phyloP scores from a whole-genome alignment of 1,140 invertebrate species.

The Prorops nasuta region DNA sequence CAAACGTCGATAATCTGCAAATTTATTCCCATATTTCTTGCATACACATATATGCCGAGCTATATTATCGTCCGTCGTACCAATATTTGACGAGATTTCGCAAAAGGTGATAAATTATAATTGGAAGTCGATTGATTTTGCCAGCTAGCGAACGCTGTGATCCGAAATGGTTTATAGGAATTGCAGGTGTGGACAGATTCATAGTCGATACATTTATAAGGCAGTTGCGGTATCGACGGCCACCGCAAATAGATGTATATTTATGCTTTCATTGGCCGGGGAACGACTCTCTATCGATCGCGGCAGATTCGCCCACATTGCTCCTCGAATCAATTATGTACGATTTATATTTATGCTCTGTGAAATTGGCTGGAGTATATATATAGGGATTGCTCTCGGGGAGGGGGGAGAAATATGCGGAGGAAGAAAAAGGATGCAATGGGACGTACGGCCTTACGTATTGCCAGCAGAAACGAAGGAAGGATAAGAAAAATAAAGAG shows the following conservation, averaged over 20 bases:
- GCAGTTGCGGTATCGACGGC: conserved; percentile 24
- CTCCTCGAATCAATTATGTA: conserved; percentile 44
- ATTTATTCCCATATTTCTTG: too few species aligned
- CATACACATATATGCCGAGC: too few species aligned
- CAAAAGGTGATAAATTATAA: too few species aligned
- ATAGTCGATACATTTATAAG: conserved; percentile 25
- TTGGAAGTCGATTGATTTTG: too few species aligned
- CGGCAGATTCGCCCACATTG: conserved; percentile 40
- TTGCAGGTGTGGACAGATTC: conserved; percentile 28
- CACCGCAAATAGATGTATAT: conserved; percentile 14
- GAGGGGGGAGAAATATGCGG: conserved; percentile 2
- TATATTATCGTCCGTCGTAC: too few species aligned
- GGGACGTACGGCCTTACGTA: neutral
- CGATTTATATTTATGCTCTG: conserved; percentile 43
- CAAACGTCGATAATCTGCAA: too few species aligned
- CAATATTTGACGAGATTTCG: too few species aligned
- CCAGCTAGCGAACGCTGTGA: too few species aligned
- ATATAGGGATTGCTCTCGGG: too few species aligned
- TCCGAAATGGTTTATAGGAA: too few species aligned
- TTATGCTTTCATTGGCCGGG: conserved; percentile 22
- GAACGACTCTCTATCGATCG: conserved; percentile 34
- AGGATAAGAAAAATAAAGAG: neutral
- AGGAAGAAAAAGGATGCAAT: conserved; percentile 1
- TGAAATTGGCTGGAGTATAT: too few species aligned
- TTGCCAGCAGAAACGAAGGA: neutral